These are phyloP conservation scores for Phylloscopus trochilus DNA, from an alignment of 2,113 vertebrate species.

Conservation along the genomic window DNA sequence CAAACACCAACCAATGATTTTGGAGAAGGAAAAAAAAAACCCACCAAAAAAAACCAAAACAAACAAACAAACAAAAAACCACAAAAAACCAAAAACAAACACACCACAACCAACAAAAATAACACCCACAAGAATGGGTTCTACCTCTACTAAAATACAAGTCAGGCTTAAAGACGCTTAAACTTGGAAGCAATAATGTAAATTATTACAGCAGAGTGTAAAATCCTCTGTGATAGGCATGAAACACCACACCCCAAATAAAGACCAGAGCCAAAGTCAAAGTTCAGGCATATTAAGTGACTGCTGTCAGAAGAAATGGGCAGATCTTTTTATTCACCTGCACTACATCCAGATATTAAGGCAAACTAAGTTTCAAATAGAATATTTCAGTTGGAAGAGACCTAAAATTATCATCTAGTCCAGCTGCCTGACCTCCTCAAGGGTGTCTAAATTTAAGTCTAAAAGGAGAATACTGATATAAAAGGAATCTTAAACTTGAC, in stretches of 20 bases:
- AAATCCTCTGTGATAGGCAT: neutral
- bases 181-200: neutral
- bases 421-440: neutral
- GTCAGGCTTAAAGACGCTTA: neutral
- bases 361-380: neutral
- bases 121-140: neutral
- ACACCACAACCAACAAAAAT: neutral
- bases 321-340: neutral
- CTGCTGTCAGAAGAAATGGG: neutral
- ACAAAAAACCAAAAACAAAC: no score
- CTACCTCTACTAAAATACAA: neutral
- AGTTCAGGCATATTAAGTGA: conserved; percentile 5
- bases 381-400: neutral
- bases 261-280: neutral
- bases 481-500: neutral
- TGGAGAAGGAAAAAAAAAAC: neutral
- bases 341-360: neutral
- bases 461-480: neutral
- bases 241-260: conserved; percentile 23
- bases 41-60: neutral
- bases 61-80: no score
- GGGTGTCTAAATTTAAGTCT: neutral
- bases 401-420: neutral
- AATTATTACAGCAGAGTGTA: neutral
- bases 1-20: neutral